Evolutionary conservation across 2,797 vertebrate genomes (phyloP), one percentile per base, ranked within the genome.

Genomic region (Darevskia nairensis): DNA sequence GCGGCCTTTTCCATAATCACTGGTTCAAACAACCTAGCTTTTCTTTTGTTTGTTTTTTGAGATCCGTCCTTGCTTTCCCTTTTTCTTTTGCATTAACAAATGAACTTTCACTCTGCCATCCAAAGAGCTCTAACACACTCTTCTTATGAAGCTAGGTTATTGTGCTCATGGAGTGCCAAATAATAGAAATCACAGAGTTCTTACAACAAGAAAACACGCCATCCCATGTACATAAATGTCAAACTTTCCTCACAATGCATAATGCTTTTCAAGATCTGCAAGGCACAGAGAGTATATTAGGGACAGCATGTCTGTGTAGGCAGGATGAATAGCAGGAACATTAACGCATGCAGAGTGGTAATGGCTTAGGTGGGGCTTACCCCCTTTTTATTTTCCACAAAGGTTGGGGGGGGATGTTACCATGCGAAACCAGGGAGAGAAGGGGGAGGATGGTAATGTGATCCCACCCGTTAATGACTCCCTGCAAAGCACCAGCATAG

Each of bases 321-420:
- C 23, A 82, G 8, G 35, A 91, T 35, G 4, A 86, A 85, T 25
- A 83, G 41, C 46, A 4, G 81, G 90, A 88, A 85, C 1, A 78
- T 17, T 81, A 13, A 32, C 81, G 41, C 39, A 94, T 90, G 83
- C 11, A 19, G 3, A 17, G 6, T 25, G 1, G 7, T 78, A 64
- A 86, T 46, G 72, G 8, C 2, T 3, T 82, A 10, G 7, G 2
- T 1, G 32, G n/a, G 39, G n/a, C n/a, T 41, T 44, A 5, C 25
- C 61, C 15, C 82, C 15, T 90, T 86, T 81, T 15, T 32, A 89
- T 44, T 91, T 78, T 35, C 7, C 61, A 32, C 19, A 72, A 90
- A 82, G 89, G 77, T 88, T 92, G 46, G 32, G 39, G 59, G 84
- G 46, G 61, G 95, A 35, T 35, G 89, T 78, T 10, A 89, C 80